Evolutionary conservation across 2,888 invertebrate species (phyloP).

Genomic region (Eupithecia tripunctaria): DNA sequence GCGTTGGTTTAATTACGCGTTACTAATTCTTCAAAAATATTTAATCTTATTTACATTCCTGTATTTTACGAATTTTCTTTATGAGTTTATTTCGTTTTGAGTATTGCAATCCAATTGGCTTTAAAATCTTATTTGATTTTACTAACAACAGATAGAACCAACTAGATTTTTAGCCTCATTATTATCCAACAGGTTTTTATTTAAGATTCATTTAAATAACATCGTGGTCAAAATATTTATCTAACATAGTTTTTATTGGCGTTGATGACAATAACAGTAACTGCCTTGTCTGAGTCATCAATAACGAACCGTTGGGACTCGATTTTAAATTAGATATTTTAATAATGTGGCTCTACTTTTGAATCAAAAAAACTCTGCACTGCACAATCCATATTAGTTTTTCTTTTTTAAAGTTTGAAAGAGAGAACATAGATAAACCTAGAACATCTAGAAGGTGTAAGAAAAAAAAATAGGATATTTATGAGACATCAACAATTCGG

Average conservation of each 20-base stretch:
- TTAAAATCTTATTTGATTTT: not conserved
- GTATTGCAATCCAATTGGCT: not conserved
- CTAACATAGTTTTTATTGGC: slow-evolving; percentile 45
- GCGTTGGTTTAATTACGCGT: slow-evolving; percentile 77
- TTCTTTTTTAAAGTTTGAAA: not conserved
- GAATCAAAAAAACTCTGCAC: not conserved
- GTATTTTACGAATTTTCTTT: not conserved
- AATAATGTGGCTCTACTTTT: not conserved
- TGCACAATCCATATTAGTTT: not conserved
- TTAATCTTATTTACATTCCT: slow-evolving; percentile 6
- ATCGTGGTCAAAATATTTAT: slow-evolving; percentile 35
- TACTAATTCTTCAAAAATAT: slow-evolving; percentile 52
- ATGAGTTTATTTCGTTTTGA: not conserved
- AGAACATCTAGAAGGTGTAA: not conserved
- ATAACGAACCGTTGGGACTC: slow-evolving; percentile 13
- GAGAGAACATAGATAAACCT: not conserved
- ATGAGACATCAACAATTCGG: too few species aligned
- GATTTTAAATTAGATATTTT: not conserved
- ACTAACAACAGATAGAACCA: not conserved
- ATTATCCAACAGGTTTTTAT: slow-evolving; percentile 13
- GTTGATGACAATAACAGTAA: slow-evolving; percentile 42
- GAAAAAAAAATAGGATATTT: too few species aligned
- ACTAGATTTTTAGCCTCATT: slow-evolving; percentile 7
- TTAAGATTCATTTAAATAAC: slow-evolving; percentile 11
- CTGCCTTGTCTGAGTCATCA: slow-evolving; percentile 18